Percentiles rank a stretch among this genome's conserved stretches.
Evolutionary conservation across 2,113 vertebrate species (phyloP).

Genomic region (Cinclus cinclus): DNA sequence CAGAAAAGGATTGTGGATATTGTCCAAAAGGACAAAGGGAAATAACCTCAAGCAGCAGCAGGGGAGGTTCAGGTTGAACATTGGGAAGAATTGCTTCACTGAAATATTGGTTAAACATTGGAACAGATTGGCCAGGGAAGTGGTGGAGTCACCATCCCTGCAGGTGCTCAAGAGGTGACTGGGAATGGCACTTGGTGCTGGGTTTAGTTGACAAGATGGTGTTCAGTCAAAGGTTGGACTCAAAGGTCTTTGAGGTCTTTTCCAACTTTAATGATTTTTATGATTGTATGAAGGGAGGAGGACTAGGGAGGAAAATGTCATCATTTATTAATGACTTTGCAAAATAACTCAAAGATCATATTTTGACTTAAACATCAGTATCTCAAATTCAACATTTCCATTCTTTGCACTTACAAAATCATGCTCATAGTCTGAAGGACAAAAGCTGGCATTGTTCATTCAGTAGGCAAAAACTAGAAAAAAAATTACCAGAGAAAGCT

Average conservation of each 20-base stretch:
- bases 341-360: background rate
- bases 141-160: background rate
- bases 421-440: background rate
- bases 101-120: background rate
- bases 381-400: background rate
- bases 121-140: background rate
- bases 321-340: background rate
- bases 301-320: background rate
- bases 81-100: accelerated
- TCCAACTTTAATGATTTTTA: background rate
- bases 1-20: background rate
- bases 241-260: background rate
- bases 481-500: background rate
- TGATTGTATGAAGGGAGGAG: background rate
- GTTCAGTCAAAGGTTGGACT: background rate
- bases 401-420: background rate
- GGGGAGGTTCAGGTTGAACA: background rate
- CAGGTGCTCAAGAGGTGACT: background rate
- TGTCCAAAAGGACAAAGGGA: background rate
- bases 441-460: background rate
- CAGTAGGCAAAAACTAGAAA: background rate
- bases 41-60: background rate
- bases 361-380: background rate
- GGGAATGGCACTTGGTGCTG: background rate
- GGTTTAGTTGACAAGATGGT: background rate